phyloP scores from a whole-genome alignment of 30 jellyfish, hydroid and myxozoan species.

The Aurelia aurita complex sp. Pacific region DNA sequence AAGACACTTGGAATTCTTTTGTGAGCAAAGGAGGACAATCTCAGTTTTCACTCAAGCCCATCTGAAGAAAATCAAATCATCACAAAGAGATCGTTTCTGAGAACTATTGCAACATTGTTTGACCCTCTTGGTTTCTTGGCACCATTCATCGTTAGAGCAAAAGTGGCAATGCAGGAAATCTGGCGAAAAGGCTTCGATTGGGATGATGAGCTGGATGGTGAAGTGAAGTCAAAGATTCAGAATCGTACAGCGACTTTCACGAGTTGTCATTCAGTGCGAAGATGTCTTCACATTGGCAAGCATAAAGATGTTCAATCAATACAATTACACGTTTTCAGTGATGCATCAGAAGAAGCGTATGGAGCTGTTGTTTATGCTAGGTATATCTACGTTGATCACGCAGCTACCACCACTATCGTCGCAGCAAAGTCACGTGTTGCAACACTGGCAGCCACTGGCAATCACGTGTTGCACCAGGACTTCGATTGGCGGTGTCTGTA shows the following conservation, averaged over 20 bases:
- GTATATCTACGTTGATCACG: neutral
- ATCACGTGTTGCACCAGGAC: constrained; percentile 38
- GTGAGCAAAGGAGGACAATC: constrained; percentile 28
- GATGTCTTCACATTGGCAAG: neutral
- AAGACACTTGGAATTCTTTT: constrained; percentile 41
- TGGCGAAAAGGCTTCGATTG: no score
- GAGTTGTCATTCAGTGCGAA: constrained; percentile 23
- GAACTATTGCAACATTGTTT: no score
- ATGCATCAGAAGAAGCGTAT: constrained; percentile 52
- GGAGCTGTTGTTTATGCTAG: constrained; percentile 50
- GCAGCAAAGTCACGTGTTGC: constrained; percentile 55
- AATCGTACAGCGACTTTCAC: constrained; percentile 25
- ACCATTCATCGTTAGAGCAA: no score
- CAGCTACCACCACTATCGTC: constrained; percentile 4
- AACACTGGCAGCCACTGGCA: constrained; percentile 52
- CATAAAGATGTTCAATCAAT: neutral
- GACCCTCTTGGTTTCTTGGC: no score
- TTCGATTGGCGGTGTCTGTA: constrained; percentile 10
- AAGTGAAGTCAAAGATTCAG: constrained; percentile 13
- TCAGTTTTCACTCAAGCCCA: constrained; percentile 20
- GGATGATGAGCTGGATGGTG: no score
- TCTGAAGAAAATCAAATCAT: neutral
- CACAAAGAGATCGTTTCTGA: no score
- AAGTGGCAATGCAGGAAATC: no score
- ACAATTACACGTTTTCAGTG: constrained; percentile 37